phyloP scores from a whole-genome alignment of 2,888 invertebrate genomes.

The Crocallis elinguaria region DNA sequence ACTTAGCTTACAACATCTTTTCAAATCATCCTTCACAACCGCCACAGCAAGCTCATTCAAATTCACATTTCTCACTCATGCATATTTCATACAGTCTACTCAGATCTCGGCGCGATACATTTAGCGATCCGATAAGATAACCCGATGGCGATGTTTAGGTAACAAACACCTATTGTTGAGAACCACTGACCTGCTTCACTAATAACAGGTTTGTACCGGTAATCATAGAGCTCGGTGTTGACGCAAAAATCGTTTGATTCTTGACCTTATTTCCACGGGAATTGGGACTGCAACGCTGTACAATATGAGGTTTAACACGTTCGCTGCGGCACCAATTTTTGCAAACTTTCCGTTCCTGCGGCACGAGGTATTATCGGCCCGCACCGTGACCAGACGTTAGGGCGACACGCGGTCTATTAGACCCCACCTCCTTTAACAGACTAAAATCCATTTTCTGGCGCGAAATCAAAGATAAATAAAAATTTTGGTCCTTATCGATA shows the following conservation, averaged over 20 bases:
- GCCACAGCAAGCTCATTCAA: slow-evolving; percentile 26
- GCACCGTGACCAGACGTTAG: no score
- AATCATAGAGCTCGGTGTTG: slow-evolving; percentile 15
- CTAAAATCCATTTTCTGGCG: no score
- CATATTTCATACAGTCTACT: slow-evolving; percentile 29
- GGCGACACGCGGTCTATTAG: no score
- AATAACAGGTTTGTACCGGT: slow-evolving; percentile 30
- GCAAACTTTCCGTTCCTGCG: no score
- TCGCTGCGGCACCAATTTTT: no score
- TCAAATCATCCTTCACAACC: slow-evolving; percentile 14
- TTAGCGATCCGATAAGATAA: slow-evolving; percentile 34
- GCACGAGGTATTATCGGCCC: no score
- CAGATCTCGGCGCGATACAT: slow-evolving; percentile 32
- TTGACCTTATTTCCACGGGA: slow-evolving; percentile 34
- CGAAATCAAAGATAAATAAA: no score
- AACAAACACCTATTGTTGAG: slow-evolving; percentile 33
- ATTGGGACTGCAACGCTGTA: not conserved
- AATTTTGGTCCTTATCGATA: no score
- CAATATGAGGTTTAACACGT: not conserved
- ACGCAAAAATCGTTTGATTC: slow-evolving; percentile 19
- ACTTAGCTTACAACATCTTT: no score
- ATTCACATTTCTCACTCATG: slow-evolving; percentile 29
- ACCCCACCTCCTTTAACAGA: no score
- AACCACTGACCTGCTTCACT: slow-evolving; percentile 28
- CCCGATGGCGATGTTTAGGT: slow-evolving; percentile 26